Conservation (phyloP, 2,888 invertebrate species). For the Thelaira solivaga region DNA sequence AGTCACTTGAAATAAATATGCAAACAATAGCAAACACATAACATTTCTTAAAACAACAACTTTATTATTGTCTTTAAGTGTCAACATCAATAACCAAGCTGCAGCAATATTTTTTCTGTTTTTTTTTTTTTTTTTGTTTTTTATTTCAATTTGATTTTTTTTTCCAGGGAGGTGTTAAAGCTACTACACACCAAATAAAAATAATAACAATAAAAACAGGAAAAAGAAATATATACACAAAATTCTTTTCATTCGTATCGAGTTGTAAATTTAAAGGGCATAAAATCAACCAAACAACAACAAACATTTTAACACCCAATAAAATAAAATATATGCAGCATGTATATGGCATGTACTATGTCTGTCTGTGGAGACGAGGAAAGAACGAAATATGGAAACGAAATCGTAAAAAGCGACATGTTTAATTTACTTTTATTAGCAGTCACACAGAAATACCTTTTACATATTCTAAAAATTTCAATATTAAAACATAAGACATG, state of each 20-base stretch:
- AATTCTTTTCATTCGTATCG: neutral
- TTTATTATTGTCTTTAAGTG: slow-evolving; percentile 11
- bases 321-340: slow-evolving; percentile 32
- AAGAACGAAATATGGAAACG: slow-evolving; percentile 7
- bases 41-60: neutral
- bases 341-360: no score
- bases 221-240: no score
- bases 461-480: neutral
- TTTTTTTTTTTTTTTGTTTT: no score
- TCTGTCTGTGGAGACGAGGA: no score
- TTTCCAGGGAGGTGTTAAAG: slow-evolving; percentile 12
- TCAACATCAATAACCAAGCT: neutral
- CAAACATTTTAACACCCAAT: slow-evolving; percentile 54
- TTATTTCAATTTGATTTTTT: slow-evolving; percentile 12
- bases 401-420: slow-evolving; percentile 55
- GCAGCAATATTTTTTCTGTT: slow-evolving; percentile 2
- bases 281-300: slow-evolving; percentile 9
- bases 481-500: slow-evolving; percentile 1
- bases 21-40: neutral
- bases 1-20: neutral
- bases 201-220: neutral
- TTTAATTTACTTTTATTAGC: slow-evolving; percentile 60
- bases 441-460: slow-evolving; percentile 34
- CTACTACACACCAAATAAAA: slow-evolving; percentile 22
- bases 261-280: slow-evolving; percentile 16